Percentiles rank a stretch among this genome's conserved stretches.
Evolutionary conservation across 1,140 invertebrate genomes (phyloP).

Genomic region (Phocides pigmalion): DNA sequence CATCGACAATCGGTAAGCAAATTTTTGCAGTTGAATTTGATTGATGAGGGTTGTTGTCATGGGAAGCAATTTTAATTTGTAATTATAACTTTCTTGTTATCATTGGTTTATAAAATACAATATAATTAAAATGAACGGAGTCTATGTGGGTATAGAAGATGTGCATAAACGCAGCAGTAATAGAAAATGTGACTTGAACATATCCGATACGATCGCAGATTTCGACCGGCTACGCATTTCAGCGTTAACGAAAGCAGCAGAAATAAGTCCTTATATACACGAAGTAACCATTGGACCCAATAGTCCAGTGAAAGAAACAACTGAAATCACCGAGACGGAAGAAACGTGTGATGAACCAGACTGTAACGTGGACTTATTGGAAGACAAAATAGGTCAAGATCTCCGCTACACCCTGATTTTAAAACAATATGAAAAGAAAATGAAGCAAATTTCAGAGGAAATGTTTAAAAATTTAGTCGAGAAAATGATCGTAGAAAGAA

Average conservation of each 20-base stretch:
- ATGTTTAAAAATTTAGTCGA: slow-evolving; percentile 65
- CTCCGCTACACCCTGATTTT: slow-evolving; percentile 66
- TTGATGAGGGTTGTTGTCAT: too few relatives aligned
- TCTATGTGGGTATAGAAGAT: slow-evolving; percentile 10
- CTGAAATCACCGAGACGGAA: slow-evolving; percentile 19
- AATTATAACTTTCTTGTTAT: too few relatives aligned
- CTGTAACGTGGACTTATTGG: slow-evolving; percentile 50
- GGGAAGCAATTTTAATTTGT: too few relatives aligned
- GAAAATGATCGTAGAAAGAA: slow-evolving; percentile 66
- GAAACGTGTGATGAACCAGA: slow-evolving; percentile 33
- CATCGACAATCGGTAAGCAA: too few relatives aligned
- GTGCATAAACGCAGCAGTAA: background rate
- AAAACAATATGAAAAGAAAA: slow-evolving; percentile 67
- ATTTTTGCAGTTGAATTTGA: too few relatives aligned
- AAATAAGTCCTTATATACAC: slow-evolving; percentile 75
- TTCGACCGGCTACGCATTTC: slow-evolving; percentile 74
- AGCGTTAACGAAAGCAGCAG: slow-evolving; percentile 76
- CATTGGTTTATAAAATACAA: too few relatives aligned
- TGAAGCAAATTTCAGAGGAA: slow-evolving; percentile 61
- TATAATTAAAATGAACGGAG: slow-evolving; percentile 4
- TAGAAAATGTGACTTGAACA: slow-evolving; percentile 55
- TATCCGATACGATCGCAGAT: slow-evolving; percentile 59
- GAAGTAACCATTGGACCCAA: slow-evolving; percentile 80
- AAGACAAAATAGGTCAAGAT: slow-evolving; percentile 68
- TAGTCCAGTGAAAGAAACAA: slow-evolving; percentile 53